Base-by-base conservation (phyloP, 2,888 invertebrate genomes). In the Lepidochrysops patricia region DNA sequence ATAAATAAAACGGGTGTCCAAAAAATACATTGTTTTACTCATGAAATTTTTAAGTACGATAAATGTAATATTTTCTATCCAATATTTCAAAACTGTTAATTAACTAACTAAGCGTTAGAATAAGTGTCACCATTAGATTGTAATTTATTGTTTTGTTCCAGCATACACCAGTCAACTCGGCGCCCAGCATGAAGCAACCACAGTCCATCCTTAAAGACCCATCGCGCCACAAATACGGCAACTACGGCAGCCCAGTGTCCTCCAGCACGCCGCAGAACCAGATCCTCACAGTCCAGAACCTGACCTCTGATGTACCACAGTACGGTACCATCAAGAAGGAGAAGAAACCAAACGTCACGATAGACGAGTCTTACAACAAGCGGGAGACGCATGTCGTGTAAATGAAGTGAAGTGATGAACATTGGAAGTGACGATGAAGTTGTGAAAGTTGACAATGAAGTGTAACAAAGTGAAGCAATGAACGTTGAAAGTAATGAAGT, bases 131-230 rank as follows among this genome's bases (percentile, higher is more conserved):
- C n/a, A n/a, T n/a, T n/a, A n/a, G n/a, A n/a, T n/a, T n/a, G n/a
- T n/a, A n/a, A n/a, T n/a, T n/a, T n/a, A n/a, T n/a, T n/a, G n/a
- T 13, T 32, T 77, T 77, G 72, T 82, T 83, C 0, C 84, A 89
- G 85, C 89, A 89, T 66, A 67, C 67, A 2, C 74, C 76, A 61
- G 67, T 82, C 57, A 76, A 82, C 12, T 88, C 84, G 65, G 82
- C 86, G 1, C 82, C 81, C 3, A 70, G 76, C 2, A 77, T 82
- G 52, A 91, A 91, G 70, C 91, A 91, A 64, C 92, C 92, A 0
- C 92, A 92, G 67, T 90, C 92, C 27, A 92, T 92, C 65, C 82
- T 92, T 4, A 92, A 92, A 71, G 92, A 92, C 75, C 91, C 92
- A 2, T 92, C 92, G 60, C 82, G 92, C 34, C 91, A 90, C 72